Percentiles rank a stretch among this genome's conserved stretches.
phyloP scores from a whole-genome alignment of 2,113 vertebrate species.

The Mobula birostris region DNA sequence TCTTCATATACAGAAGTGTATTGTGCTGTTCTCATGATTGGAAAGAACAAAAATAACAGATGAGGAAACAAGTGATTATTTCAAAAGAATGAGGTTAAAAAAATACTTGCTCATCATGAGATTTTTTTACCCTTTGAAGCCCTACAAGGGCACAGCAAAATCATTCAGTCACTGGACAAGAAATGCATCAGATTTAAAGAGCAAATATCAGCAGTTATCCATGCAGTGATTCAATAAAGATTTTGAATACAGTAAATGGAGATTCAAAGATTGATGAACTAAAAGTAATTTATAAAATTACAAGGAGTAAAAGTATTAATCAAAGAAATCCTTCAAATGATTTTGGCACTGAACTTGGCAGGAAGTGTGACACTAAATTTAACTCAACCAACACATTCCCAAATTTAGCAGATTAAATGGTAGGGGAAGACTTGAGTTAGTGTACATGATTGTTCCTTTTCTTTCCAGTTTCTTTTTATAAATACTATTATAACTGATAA shows the following conservation, averaged over 20 bases:
- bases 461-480: no score
- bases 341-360: not conserved
- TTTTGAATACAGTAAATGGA: not conserved
- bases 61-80: constrained; percentile 13
- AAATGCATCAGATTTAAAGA: not conserved
- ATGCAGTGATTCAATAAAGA: not conserved
- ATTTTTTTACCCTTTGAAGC: not conserved
- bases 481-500: no score
- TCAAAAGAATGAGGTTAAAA: not conserved
- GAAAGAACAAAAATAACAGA: constrained; percentile 30
- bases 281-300: not conserved
- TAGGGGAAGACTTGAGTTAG: not conserved
- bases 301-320: not conserved
- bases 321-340: constrained; percentile 3
- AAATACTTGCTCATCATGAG: not conserved
- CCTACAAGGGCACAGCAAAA: not conserved
- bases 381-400: not conserved
- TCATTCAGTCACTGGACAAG: not conserved
- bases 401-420: not conserved
- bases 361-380: not conserved
- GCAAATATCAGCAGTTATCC: not conserved
- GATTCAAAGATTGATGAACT: not conserved
- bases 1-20: not conserved
- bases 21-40: not conserved
- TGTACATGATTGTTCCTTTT: not conserved